Evolutionary conservation across 2,797 vertebrate genomes (phyloP).

Genomic region (Tragelaphus eurycerus): DNA sequence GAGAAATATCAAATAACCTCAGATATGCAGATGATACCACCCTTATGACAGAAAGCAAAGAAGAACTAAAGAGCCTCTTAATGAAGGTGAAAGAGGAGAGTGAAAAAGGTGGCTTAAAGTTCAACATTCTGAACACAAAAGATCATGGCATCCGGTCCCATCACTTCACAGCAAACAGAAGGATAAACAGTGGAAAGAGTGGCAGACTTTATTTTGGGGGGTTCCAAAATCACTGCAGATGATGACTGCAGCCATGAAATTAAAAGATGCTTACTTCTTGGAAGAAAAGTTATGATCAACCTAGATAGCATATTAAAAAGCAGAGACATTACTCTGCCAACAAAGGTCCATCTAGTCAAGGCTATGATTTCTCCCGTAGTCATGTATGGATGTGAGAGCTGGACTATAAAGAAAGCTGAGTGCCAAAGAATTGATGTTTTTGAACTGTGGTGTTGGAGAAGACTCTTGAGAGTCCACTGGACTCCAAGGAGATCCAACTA

Average conservation of each 20-base stretch:
- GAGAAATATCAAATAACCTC: neutral
- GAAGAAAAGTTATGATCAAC: neutral
- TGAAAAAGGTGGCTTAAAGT: neutral
- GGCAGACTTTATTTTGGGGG: neutral
- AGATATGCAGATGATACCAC: neutral
- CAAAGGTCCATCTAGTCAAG: neutral
- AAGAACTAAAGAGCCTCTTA: too few species aligned
- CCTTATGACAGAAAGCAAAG: neutral
- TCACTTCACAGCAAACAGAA: neutral
- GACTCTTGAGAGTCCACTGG: neutral
- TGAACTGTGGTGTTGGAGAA: neutral
- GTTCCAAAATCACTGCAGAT: neutral
- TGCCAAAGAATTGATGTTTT: neutral
- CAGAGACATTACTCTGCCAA: neutral
- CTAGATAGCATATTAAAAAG: neutral
- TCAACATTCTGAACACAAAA: neutral
- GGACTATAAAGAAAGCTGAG: neutral
- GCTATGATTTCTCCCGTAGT: neutral
- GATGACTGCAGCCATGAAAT: neutral
- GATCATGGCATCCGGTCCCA: neutral
- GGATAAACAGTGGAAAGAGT: neutral
- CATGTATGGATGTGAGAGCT: neutral
- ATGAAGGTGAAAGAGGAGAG: too few species aligned
- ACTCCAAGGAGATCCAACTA: neutral
- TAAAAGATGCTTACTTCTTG: neutral